Conservation (phyloP, 2,113 vertebrate species). For the Sceloporus undulatus region DNA sequence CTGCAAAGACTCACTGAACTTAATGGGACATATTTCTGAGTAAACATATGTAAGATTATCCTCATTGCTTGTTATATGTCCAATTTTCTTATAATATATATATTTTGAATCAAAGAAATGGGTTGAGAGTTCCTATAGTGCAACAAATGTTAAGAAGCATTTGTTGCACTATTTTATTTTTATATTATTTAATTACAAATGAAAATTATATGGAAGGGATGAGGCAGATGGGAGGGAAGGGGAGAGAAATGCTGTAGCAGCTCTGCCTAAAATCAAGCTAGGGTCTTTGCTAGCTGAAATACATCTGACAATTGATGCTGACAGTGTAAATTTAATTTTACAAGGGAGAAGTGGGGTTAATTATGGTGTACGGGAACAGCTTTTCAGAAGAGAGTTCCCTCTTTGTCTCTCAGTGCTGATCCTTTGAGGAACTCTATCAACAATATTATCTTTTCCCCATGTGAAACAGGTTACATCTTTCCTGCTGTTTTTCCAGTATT, state of each 20-base stretch:
- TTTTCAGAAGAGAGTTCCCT: constrained; percentile 1
- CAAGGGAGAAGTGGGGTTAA: neutral
- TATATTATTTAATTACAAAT: too few relatives aligned
- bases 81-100: too few relatives aligned
- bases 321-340: neutral
- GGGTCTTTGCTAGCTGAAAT: neutral
- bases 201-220: neutral
- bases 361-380: neutral
- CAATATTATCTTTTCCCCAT: constrained; percentile 46
- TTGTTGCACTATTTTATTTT: neutral
- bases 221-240: neutral
- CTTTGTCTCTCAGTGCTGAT: constrained; percentile 38
- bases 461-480: constrained; percentile 47
- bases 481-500: constrained; percentile 57
- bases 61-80: too few relatives aligned
- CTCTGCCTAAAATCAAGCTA: neutral
- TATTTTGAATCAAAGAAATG: too few relatives aligned
- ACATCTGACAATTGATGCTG: neutral
- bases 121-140: neutral
- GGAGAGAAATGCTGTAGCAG: neutral
- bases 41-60: too few relatives aligned
- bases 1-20: too few relatives aligned
- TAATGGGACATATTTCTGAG: too few relatives aligned
- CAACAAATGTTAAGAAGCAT: neutral
- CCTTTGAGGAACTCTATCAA: constrained; percentile 49